These are phyloP conservation scores for Pseudocheirus occidentalis DNA, from an alignment of 2,797 vertebrate species.

Conservation along the genomic window DNA sequence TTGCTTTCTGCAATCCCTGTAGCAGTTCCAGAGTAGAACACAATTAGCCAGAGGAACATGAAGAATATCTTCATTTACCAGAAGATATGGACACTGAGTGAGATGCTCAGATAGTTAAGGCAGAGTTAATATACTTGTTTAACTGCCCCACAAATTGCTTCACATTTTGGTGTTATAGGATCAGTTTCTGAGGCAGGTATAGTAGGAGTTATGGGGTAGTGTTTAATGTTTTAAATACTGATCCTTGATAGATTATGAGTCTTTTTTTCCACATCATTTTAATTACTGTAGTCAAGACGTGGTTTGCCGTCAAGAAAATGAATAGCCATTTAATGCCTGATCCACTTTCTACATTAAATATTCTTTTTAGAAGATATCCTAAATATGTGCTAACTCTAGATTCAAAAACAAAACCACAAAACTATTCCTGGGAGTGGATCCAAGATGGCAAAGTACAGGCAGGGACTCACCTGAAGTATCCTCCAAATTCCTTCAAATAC, in stretches of 20 bases:
- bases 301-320: background rate
- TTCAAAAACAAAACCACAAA: background rate
- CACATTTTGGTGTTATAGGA: background rate
- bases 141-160: background rate
- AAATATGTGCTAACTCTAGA: background rate
- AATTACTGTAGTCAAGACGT: too few relatives aligned
- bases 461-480: too few relatives aligned
- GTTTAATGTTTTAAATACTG: background rate
- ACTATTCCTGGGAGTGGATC: too few relatives aligned
- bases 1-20: background rate
- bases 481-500: too few relatives aligned
- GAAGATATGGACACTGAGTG: background rate
- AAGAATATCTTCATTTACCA: background rate
- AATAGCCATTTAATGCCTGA: background rate
- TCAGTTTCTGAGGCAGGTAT: background rate
- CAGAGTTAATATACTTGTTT: too few relatives aligned
- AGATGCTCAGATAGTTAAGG: background rate
- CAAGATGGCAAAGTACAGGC: too few relatives aligned
- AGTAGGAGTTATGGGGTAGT: too few relatives aligned
- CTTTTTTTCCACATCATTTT: too few relatives aligned
- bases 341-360: background rate
- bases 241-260: background rate
- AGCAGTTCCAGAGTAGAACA: background rate
- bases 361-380: background rate
- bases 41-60: background rate